Conservation (phyloP, 2,113 vertebrate genomes). For the Pseudorectes ferrugineus region DNA sequence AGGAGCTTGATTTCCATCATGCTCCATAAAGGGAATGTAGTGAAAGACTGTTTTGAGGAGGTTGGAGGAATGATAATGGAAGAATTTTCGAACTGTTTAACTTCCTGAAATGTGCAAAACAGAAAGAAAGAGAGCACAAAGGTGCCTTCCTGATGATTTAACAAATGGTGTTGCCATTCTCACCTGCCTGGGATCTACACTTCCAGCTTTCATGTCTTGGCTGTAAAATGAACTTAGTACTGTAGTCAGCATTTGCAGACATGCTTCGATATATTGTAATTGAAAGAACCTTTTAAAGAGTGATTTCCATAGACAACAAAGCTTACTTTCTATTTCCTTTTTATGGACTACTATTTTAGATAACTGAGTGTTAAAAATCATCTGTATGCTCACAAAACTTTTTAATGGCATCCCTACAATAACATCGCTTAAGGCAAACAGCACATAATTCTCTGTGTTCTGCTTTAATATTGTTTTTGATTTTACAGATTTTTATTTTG, state of each 20-base stretch:
- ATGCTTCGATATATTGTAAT: not conserved
- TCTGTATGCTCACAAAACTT: not conserved
- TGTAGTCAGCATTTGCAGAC: slow-evolving; percentile 1
- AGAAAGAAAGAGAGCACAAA: not conserved
- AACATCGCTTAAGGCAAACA: not conserved
- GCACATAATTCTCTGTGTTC: not conserved
- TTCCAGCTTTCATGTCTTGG: not conserved
- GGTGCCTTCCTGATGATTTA: not conserved
- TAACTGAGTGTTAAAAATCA: not conserved
- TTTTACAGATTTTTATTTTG: not conserved
- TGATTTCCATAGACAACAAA: slow-evolving; percentile 1
- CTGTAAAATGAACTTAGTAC: not conserved
- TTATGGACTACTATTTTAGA: not conserved
- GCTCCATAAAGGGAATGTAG: not conserved
- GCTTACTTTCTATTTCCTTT: not conserved
- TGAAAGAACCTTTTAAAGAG: not conserved
- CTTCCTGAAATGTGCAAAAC: not conserved
- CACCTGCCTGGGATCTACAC: not conserved
- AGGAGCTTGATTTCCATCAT: not conserved
- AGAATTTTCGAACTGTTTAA: not conserved
- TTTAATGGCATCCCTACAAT: not conserved
- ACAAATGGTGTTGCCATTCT: not conserved
- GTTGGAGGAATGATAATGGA: not conserved
- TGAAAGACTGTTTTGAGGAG: fast-evolving
- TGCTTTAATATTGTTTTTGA: not conserved